These are phyloP conservation scores for Polypterus senegalus DNA, from an alignment of 2,113 vertebrate genomes.

Conservation along the genomic window DNA sequence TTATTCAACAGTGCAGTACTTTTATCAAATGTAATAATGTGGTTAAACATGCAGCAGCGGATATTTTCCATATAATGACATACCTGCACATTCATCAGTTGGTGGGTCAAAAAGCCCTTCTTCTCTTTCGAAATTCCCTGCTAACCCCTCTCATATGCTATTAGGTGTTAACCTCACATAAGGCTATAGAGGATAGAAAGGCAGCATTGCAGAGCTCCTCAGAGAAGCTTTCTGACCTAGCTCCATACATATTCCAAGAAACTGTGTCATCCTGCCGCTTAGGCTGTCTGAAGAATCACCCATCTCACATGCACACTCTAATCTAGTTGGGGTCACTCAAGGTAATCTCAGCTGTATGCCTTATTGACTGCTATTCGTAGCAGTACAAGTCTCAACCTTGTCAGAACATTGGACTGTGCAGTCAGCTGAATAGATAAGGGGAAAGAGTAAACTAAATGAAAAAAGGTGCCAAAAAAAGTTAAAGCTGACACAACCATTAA, in stretches of 20 bases:
- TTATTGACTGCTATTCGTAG: conserved; percentile 62
- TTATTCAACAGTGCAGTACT: too few species aligned
- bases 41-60: too few species aligned
- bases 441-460: conserved; percentile 10
- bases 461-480: too few species aligned
- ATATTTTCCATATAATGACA: conserved; percentile 26
- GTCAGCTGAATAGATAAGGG: conserved; percentile 33
- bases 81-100: conserved; percentile 70
- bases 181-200: conserved; percentile 40
- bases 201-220: conserved; percentile 43
- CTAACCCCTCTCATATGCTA: conserved; percentile 33
- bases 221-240: conserved; percentile 51
- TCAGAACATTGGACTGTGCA: conserved; percentile 45
- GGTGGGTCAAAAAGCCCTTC: conserved; percentile 30
- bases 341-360: conserved; percentile 53
- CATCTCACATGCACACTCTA: conserved; percentile 64
- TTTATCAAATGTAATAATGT: too few species aligned
- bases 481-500: too few species aligned
- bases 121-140: conserved; percentile 9
- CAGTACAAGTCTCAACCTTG: conserved; percentile 53
- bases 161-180: conserved; percentile 35
- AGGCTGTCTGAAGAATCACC: conserved; percentile 62
- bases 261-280: conserved; percentile 66
- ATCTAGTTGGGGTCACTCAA: conserved; percentile 62
- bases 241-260: conserved; percentile 69